These are phyloP conservation scores for Podotricha telesiphe DNA, from an alignment of 2,888 invertebrate genomes.

Conservation along the genomic window DNA sequence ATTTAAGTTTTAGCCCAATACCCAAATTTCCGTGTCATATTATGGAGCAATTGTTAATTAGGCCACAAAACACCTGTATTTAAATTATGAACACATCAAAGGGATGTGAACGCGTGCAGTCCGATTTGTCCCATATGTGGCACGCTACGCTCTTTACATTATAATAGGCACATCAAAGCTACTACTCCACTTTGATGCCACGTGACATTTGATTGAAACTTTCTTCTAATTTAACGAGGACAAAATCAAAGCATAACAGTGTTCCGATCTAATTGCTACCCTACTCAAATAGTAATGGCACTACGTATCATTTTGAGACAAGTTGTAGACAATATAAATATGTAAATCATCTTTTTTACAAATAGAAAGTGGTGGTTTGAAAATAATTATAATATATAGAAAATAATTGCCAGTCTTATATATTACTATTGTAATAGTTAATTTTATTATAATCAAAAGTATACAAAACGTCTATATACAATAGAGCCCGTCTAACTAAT, in stretches of 20 bases:
- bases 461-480: background rate
- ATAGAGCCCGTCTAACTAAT: constrained; percentile 5
- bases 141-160: background rate
- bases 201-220: background rate
- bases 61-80: background rate
- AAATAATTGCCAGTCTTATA: background rate
- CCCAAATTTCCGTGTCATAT: background rate
- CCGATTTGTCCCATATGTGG: background rate
- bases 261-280: no score
- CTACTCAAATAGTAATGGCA: background rate
- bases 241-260: background rate
- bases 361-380: no score
- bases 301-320: no score
- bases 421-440: background rate
- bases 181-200: background rate
- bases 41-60: background rate
- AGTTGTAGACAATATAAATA: no score
- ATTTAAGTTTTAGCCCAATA: no score
- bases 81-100: background rate
- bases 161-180: background rate
- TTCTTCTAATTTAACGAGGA: background rate
- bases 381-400: no score
- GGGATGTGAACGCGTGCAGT: background rate
- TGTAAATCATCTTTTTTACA: no score
- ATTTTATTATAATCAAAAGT: constrained; percentile 7